Evolutionary conservation across 2,797 vertebrate species (phyloP).

Genomic region (Lithobates pipiens): DNA sequence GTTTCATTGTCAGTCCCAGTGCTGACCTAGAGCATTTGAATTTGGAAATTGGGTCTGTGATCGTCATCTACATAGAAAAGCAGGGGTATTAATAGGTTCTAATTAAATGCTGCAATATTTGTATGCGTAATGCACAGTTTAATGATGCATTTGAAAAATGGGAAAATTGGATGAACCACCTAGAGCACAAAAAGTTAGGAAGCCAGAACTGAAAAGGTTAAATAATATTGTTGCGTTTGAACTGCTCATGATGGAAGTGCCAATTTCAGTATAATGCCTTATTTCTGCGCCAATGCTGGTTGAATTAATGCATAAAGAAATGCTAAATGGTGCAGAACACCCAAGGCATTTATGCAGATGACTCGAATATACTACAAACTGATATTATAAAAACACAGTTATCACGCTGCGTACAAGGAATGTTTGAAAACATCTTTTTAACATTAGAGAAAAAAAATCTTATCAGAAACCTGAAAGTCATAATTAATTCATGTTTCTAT

Average conservation of each 20-base stretch:
- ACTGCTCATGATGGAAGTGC: neutral
- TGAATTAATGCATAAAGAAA: constrained; percentile 28
- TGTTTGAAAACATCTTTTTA: constrained; percentile 7
- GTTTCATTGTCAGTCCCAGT: no score
- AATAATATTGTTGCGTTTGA: neutral
- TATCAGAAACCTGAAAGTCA: constrained; percentile 12
- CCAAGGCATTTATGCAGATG: constrained; percentile 17
- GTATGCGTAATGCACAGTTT: neutral
- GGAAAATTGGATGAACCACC: neutral
- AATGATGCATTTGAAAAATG: neutral
- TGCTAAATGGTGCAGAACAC: neutral
- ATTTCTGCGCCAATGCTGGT: neutral
- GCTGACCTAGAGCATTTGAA: no score
- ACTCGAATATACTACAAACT: constrained; percentile 8
- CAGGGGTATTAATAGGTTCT: no score
- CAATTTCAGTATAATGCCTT: neutral
- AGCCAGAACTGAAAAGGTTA: neutral
- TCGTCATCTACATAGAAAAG: no score
- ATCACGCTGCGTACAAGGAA: neutral
- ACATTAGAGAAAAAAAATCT: neutral
- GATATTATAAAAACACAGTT: neutral
- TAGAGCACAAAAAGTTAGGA: neutral
- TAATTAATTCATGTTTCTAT: constrained; percentile 45
- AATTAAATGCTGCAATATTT: no score
- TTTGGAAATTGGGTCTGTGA: no score